A percentile compares a stretch with the other conserved stretches of the same genome.
Conservation (phyloP, 1,140 invertebrate genomes). For the Melipona quadrifasciata region DNA sequence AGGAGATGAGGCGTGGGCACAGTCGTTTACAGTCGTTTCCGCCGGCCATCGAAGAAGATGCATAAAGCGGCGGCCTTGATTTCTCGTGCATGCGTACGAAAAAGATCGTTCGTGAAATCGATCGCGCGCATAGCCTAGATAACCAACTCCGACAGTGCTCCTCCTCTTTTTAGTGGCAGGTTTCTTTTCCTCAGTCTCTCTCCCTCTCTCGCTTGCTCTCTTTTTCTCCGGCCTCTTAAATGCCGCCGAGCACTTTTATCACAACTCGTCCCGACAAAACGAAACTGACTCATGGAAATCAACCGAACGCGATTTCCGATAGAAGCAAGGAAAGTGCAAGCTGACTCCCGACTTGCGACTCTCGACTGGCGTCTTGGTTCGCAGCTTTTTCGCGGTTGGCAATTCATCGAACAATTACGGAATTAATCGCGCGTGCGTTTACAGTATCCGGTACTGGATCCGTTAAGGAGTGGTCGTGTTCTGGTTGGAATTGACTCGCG, state of each 20-base stretch:
- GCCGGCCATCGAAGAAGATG: constrained; percentile 43
- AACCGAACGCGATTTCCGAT: not conserved
- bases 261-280: constrained; percentile 5
- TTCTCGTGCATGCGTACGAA: constrained; percentile 42
- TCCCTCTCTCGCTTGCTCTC: not conserved
- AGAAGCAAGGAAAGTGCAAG: no score
- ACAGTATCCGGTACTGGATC: constrained; percentile 61
- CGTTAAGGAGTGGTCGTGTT: constrained; percentile 64
- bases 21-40: constrained; percentile 30
- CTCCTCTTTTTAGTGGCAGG: not conserved
- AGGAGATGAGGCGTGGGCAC: not conserved
- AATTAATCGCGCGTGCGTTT: no score
- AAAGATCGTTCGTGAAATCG: constrained; percentile 48
- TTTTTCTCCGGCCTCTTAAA: constrained; percentile 1
- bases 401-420: constrained; percentile 72
- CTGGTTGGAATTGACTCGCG: constrained; percentile 16
- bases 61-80: constrained; percentile 49
- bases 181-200: constrained; percentile 32
- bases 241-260: constrained; percentile 24
- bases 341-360: no score
- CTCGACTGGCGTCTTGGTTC: not conserved
- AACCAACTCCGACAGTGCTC: constrained; percentile 17
- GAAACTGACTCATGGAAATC: constrained; percentile 28
- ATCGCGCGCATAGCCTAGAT: constrained; percentile 37
- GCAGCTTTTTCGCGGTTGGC: constrained; percentile 43